These are phyloP conservation scores for Macrotis lagotis DNA, from an alignment of 2,113 vertebrate genomes.

Conservation along the genomic window DNA sequence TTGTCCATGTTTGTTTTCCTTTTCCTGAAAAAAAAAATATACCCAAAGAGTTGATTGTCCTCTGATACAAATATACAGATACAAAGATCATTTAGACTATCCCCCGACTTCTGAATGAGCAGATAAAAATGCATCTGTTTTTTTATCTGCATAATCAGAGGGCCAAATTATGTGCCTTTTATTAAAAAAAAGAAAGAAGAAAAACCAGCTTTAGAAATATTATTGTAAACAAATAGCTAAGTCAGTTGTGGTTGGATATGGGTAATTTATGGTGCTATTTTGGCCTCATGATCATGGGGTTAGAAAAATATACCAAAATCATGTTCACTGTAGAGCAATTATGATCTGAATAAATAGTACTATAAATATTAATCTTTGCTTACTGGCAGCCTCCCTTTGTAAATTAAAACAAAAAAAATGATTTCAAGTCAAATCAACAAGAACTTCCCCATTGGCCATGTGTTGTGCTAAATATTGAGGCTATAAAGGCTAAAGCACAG, in stretches of 20 bases:
- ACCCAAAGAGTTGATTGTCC: slow-evolving; percentile 64
- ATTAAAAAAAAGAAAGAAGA: background rate
- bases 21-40: slow-evolving; percentile 23
- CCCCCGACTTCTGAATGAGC: slow-evolving; percentile 66
- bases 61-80: slow-evolving; percentile 53
- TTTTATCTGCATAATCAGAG: slow-evolving; percentile 69
- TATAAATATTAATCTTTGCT: background rate
- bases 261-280: slow-evolving; percentile 57
- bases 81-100: slow-evolving; percentile 65
- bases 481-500: background rate
- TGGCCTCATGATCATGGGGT: background rate
- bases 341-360: background rate
- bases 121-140: slow-evolving; percentile 81
- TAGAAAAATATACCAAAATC: background rate
- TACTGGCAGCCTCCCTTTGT: background rate
- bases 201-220: background rate
- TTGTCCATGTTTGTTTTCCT: slow-evolving; percentile 71
- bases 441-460: background rate
- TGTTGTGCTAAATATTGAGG: background rate
- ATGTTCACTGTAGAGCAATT: slow-evolving; percentile 19
- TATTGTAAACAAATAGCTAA: slow-evolving; percentile 15
- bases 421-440: background rate
- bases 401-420: background rate
- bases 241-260: background rate
- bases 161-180: slow-evolving; percentile 66